Conservation (phyloP, 2,888 invertebrate genomes). For the Aphidius colemani region DNA sequence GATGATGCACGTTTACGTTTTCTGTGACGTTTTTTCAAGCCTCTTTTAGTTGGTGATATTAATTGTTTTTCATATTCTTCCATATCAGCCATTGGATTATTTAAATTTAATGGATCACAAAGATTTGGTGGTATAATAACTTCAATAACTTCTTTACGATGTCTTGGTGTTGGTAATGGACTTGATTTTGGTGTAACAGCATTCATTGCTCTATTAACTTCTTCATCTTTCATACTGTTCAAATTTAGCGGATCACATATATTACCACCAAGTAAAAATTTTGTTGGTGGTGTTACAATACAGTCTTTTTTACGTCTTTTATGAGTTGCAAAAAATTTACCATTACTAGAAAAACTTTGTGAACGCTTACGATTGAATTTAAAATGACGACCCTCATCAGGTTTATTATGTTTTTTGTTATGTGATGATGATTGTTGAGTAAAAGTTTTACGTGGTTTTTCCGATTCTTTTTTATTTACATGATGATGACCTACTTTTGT, state of each 20-base stretch:
- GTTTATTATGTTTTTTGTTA: constrained; percentile 52
- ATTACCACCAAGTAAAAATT: constrained; percentile 92
- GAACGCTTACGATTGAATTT: constrained; percentile 67
- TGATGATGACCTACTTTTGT: constrained; percentile 49
- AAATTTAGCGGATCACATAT: constrained; percentile 94
- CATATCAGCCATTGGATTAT: constrained; percentile 73
- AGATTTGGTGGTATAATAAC: constrained; percentile 93
- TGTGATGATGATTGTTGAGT: constrained; percentile 40
- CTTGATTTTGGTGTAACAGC: constrained; percentile 92
- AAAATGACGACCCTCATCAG: constrained; percentile 55
- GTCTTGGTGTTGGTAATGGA: constrained; percentile 82
- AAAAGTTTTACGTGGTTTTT: constrained; percentile 48
- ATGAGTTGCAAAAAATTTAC: constrained; percentile 76
- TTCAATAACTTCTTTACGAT: constrained; percentile 80
- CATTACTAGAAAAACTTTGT: constrained; percentile 69
- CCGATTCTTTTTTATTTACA: constrained; percentile 51
- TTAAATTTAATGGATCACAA: constrained; percentile 86
- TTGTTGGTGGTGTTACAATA: constrained; percentile 85
- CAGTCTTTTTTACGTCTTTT: constrained; percentile 74
- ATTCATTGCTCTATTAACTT: constrained; percentile 78
- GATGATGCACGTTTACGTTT: constrained; percentile 67
- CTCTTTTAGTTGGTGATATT: constrained; percentile 71
- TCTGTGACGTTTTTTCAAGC: constrained; percentile 68
- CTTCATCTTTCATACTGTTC: constrained; percentile 85
- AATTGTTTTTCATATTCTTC: constrained; percentile 82